Conservation (phyloP, 2,113 vertebrate genomes). For the Athene noctua region DNA sequence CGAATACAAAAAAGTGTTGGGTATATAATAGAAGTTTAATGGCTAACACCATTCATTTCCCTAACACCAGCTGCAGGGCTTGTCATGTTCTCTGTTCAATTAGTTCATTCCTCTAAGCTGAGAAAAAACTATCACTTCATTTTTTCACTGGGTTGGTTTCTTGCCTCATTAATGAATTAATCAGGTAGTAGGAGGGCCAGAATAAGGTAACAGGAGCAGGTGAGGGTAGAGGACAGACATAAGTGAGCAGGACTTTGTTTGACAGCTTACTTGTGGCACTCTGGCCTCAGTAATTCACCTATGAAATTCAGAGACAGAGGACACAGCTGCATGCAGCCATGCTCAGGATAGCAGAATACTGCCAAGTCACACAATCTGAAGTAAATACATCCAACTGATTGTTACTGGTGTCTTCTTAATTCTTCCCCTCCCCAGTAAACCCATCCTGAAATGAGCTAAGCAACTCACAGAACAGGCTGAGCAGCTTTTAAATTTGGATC, state of each 20-base stretch:
- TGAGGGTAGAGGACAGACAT: not conserved
- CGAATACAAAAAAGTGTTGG: not conserved
- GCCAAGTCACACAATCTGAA: not conserved
- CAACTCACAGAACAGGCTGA: not conserved
- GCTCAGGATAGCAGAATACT: not conserved
- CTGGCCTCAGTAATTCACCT: not conserved
- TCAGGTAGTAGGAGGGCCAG: not conserved
- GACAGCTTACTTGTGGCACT: not conserved
- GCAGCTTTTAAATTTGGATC: not conserved
- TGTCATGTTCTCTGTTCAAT: not conserved
- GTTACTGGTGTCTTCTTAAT: not conserved
- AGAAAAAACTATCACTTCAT: not conserved
- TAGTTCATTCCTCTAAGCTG: not conserved
- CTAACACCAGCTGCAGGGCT: not conserved
- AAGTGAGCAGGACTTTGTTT: not conserved
- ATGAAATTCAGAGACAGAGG: not conserved
- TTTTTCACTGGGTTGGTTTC: not conserved
- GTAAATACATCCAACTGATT: not conserved
- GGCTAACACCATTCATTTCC: not conserved
- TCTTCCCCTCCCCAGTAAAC: not conserved
- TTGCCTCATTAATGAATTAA: not conserved
- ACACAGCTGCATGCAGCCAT: not conserved
- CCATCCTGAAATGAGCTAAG: not conserved
- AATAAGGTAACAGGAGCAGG: not conserved
- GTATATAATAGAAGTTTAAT: not conserved